Evolutionary conservation across 2,113 vertebrate species (phyloP), one percentile per base, ranked within the genome.

Genomic region (Neodontobutis hainanensis): DNA sequence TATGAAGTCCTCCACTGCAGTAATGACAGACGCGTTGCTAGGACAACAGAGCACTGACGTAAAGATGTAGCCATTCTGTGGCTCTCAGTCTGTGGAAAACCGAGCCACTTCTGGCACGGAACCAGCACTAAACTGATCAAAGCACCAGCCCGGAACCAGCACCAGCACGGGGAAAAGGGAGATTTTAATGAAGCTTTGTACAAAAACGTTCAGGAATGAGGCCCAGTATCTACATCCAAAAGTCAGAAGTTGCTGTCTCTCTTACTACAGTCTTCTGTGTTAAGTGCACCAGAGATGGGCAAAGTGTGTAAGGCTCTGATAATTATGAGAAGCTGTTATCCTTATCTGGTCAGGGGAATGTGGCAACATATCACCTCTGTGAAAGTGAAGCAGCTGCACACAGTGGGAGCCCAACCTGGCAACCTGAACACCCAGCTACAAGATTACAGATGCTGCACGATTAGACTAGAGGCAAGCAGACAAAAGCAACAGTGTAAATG

Each of bases 281-380:
- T 65, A 46, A 57, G 58, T 64, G 63, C 67, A 59, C n/a, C 4
- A 43, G 43, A n/a, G 68, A 59, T 51, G 73, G 68, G 68, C 51
- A 0, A 32, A 52, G 61, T 61, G 57, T 75, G 65, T 75, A 32
- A 66, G 64, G 49, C 55, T 73, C 45, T 50, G 61, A 68, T 76
- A 64, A 85, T 86, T 75, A 77, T 6, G 66, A 70, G 61, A 79
- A 69, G 73, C 65, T 68, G 42, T 9, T 8, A 47, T 78, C 59
- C 52, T 62, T 74, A 56, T 77, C 70, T 78, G 70, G 69, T 40
- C 43, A 45, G 27, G 53, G 62, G 71, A 70, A 73, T 7, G 27
- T 82, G 69, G 68, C 65, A 73, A 67, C 61, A 12, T 59, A 73
- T 82, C 63, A 78, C 66, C 75, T 81, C 63, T 68, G 77, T 69